A percentile compares a stretch with the other conserved stretches of the same genome.
These are phyloP conservation scores for Sebastes steindachneri DNA, from an alignment of 2,797 vertebrate species.

Conservation along the genomic window DNA sequence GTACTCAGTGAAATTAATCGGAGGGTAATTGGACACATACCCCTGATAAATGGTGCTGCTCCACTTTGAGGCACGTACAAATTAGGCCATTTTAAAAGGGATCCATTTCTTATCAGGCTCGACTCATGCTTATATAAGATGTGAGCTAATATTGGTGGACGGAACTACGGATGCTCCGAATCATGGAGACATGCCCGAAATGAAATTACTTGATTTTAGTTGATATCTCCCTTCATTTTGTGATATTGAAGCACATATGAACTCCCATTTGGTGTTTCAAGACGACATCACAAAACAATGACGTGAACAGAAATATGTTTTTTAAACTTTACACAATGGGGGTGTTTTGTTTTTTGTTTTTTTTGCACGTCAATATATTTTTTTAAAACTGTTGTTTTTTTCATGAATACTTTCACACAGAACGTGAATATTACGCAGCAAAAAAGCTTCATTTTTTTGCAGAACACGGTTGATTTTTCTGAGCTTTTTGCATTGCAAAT, in stretches of 20 bases:
- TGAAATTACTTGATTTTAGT: constrained; percentile 19
- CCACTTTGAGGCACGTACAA: constrained; percentile 78
- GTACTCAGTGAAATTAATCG: constrained; percentile 79
- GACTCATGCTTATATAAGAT: constrained; percentile 66
- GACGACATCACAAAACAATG: neutral
- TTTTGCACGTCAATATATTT: too few relatives aligned
- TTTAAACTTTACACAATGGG: neutral
- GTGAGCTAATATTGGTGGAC: constrained; percentile 47
- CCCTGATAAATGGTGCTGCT: constrained; percentile 77
- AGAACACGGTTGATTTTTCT: too few relatives aligned
- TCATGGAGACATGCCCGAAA: constrained; percentile 13
- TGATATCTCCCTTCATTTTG: neutral
- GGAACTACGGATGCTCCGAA: neutral
- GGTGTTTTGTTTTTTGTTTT: too few relatives aligned
- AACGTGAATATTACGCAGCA: too few relatives aligned
- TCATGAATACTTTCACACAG: too few relatives aligned
- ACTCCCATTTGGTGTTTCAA: neutral
- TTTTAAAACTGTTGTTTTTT: too few relatives aligned
- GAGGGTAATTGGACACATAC: constrained; percentile 81
- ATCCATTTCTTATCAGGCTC: constrained; percentile 77
- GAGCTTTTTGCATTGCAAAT: too few relatives aligned
- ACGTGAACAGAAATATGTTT: neutral
- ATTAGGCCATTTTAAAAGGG: constrained; percentile 73
- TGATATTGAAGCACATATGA: neutral
- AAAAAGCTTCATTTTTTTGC: too few relatives aligned